Evolutionary conservation across 2,797 vertebrate genomes (phyloP), one percentile per base, ranked within the genome.

Genomic region (Lepus oiostolus): DNA sequence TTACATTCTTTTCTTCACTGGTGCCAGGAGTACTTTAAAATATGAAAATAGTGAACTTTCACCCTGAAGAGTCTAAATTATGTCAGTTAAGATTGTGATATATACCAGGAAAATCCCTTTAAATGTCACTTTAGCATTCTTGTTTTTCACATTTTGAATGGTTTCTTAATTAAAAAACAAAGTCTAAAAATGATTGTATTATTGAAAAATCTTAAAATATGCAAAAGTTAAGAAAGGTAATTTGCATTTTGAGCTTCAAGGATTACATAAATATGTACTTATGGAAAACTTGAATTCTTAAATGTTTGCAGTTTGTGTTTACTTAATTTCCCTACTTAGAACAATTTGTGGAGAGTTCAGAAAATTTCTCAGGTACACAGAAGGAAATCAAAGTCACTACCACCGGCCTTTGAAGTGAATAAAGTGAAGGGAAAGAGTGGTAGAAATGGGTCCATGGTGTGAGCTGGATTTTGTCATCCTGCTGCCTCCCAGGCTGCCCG

Each of bases 11-110:
- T 86, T 76, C 84, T 52, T 63, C 13, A 58, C 19, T 58, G 54
- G 22, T 93, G 67, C 71, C 76, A 77, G 17, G 32, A 85, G 7
- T 84, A 70, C 42, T 92, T 94, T 12, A 32, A 42, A 88, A 54
- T 94, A 42, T 86, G 67, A 95, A 93, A 95, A 90, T 35, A 82
- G 75, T 89, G 28, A 89, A 74, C 77, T 92, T 93, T 95, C 72
- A 87, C 50, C 24, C 89, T 89, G 19, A 93, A 76, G 75, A 47
- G 9, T 92, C 16, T 83, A 86, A 70, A 84, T 79, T 58, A 79
- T 83, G n/a, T 97, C 83, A 77, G 8, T 75, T 88, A 91, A 85
- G 22, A 14, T 76, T 62, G 7, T 94, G n/a, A 71, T 74, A 7
- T 90, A 47, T 88, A 22, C 38, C 42, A 83, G 42, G 67, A 86